These are phyloP conservation scores for Bruchidius siliquastri DNA, from an alignment of 2,888 invertebrate genomes.

Conservation along the genomic window DNA sequence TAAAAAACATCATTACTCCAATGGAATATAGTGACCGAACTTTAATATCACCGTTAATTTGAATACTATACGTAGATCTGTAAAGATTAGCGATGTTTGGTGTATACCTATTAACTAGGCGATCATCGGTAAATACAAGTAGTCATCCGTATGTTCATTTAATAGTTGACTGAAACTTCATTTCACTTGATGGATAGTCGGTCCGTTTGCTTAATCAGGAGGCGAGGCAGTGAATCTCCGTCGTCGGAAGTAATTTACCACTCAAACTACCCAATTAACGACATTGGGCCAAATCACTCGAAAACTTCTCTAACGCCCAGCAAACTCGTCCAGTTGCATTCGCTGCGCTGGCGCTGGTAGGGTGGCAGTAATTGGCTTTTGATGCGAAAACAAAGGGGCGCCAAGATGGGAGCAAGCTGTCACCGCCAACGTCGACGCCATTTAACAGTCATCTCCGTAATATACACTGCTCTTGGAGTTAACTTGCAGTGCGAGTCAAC, in stretches of 20 bases:
- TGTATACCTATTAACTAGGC: neutral
- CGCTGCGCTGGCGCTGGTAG: neutral
- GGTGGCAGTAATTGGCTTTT: neutral
- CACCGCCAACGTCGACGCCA: neutral
- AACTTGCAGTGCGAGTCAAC: neutral
- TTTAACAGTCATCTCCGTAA: neutral
- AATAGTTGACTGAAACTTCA: neutral
- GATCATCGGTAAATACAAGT: neutral
- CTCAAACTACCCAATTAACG: neutral
- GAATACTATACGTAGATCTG: too few species aligned
- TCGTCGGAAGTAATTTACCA: neutral
- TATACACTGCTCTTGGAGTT: neutral
- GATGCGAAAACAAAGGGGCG: neutral
- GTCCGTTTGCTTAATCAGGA: neutral
- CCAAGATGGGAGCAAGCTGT: neutral
- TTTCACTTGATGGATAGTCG: neutral
- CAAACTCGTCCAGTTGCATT: neutral
- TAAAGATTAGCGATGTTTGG: neutral
- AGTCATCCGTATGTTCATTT: neutral
- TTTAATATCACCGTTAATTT: too few species aligned
- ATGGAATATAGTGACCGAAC: too few species aligned
- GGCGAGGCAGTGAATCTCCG: neutral
- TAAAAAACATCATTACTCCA: too few species aligned
- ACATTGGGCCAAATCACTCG: neutral
- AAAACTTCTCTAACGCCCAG: neutral